Evolutionary conservation across 2,888 invertebrate species (phyloP).

Genomic region (Cerastis leucographa): DNA sequence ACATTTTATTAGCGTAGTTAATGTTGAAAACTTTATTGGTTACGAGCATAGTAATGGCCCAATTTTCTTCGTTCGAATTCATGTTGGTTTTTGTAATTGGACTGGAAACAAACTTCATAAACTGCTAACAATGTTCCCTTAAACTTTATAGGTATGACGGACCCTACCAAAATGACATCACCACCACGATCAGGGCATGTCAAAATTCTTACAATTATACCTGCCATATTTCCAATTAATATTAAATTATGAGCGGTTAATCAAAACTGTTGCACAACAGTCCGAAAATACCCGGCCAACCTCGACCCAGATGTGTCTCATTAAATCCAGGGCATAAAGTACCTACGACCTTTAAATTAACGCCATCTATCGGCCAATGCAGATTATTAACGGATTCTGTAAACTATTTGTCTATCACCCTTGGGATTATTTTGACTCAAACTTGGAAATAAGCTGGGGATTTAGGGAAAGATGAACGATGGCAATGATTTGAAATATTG

Average conservation of each 20-base stretch:
- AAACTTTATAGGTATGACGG: background rate
- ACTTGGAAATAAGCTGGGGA: conserved; percentile 4
- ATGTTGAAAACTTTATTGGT: conserved; percentile 39
- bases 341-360: conserved; percentile 69
- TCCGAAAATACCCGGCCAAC: conserved; percentile 80
- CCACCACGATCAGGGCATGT: background rate
- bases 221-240: conserved; percentile 45
- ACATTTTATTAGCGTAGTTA: conserved; percentile 41
- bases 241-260: conserved; percentile 64
- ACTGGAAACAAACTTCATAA: conserved; percentile 17
- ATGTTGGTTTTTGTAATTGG: conserved; percentile 22
- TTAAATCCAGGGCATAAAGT: conserved; percentile 67
- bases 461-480: conserved; percentile 23
- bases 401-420: conserved; percentile 24
- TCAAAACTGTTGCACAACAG: conserved; percentile 82
- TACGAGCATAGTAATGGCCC: conserved; percentile 16
- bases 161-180: background rate
- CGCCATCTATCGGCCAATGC: conserved; percentile 56
- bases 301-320: conserved; percentile 84
- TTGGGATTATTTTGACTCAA: conserved; percentile 30
- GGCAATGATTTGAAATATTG: conserved; percentile 4
- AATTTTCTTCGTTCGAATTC: conserved; percentile 26
- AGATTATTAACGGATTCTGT: conserved; percentile 19
- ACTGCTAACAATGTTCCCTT: conserved; percentile 5
- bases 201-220: conserved; percentile 24